Conservation (phyloP, 2,113 vertebrate species). For the Antigone vipio region DNA sequence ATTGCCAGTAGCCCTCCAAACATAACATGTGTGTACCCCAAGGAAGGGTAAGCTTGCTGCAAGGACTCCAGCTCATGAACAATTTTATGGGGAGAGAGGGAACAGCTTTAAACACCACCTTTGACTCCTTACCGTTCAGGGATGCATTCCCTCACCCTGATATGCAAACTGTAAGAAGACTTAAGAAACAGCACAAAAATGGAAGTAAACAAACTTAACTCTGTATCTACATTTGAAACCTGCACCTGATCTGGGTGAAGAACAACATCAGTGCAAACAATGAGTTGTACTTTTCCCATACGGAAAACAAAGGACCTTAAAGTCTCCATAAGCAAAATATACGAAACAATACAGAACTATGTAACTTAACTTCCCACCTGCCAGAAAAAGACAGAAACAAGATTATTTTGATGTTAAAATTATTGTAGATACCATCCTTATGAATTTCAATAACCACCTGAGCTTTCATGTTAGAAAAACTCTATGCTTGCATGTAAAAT, state of each 20-base stretch:
- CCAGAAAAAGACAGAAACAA: neutral
- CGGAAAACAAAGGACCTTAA: neutral
- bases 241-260: neutral
- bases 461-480: neutral
- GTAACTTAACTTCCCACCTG: neutral
- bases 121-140: neutral
- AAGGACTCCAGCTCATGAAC: neutral
- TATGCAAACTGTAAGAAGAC: neutral
- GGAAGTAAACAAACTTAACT: neutral
- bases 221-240: neutral
- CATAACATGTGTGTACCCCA: accelerated
- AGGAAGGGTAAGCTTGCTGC: neutral
- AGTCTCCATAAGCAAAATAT: neutral
- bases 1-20: neutral
- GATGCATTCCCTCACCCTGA: neutral
- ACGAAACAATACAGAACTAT: neutral
- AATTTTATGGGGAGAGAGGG: neutral
- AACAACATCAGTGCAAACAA: neutral
- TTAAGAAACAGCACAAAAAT: neutral
- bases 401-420: neutral
- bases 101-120: neutral
- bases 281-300: neutral
- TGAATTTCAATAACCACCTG: neutral
- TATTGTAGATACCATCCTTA: neutral
- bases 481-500: neutral